A percentile compares a stretch with the other conserved stretches of the same genome.
phyloP scores from a whole-genome alignment of 2,888 invertebrate species.

The Crossocerus cetratus region DNA sequence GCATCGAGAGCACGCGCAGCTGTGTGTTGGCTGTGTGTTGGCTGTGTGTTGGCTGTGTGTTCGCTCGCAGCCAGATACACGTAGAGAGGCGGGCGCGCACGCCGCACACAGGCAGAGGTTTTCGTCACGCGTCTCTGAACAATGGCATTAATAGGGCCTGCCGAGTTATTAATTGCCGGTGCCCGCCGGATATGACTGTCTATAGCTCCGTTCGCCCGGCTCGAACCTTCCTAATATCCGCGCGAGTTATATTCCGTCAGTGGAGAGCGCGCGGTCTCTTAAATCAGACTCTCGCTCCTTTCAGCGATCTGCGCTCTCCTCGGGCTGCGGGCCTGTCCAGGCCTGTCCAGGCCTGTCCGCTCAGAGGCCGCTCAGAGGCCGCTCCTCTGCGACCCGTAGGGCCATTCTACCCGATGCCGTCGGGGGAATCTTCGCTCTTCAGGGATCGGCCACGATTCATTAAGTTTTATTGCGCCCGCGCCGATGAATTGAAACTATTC shows the following conservation, averaged over 20 bases:
- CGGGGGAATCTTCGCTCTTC: not conserved
- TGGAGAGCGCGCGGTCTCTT: slow-evolving; percentile 49
- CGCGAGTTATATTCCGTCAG: slow-evolving; percentile 53
- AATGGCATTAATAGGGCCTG: slow-evolving; percentile 76
- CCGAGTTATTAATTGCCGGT: slow-evolving; percentile 76
- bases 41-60: too few relatives aligned
- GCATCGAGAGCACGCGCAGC: slow-evolving; percentile 30
- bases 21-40: slow-evolving; percentile 23
- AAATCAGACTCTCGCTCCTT: slow-evolving; percentile 40
- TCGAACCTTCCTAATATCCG: slow-evolving; percentile 67
- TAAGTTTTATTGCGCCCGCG: slow-evolving; percentile 11
- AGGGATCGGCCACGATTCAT: slow-evolving; percentile 7
- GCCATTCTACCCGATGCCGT: too few relatives aligned
- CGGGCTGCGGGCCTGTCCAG: not conserved
- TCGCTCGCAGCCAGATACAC: slow-evolving; percentile 10
- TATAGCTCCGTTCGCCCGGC: slow-evolving; percentile 68
- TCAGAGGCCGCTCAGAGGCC: too few relatives aligned
- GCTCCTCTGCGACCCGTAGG: too few relatives aligned
- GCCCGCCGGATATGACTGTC: slow-evolving; percentile 76
- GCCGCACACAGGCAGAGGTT: slow-evolving; percentile 56
- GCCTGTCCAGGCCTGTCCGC: too few relatives aligned
- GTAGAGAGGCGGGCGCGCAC: slow-evolving; percentile 10
- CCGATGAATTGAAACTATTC: slow-evolving; percentile 15
- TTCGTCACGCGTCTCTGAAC: slow-evolving; percentile 77
- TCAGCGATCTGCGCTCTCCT: slow-evolving; percentile 19